These are phyloP conservation scores for Cyclophora punctaria DNA, from an alignment of 2,888 invertebrate species.

Conservation along the genomic window DNA sequence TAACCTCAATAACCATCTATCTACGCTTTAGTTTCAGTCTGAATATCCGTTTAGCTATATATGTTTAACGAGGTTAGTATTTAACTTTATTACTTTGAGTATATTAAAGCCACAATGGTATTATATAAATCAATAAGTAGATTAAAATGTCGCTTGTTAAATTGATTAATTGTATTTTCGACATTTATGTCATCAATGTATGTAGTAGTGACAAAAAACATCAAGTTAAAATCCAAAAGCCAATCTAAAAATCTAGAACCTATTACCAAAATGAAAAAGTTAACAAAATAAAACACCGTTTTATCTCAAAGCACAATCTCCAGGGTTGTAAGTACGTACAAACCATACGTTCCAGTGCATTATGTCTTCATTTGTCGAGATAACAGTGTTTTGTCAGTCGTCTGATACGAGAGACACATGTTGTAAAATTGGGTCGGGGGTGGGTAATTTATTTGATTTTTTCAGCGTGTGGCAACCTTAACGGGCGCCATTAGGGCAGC, in stretches of 20 bases:
- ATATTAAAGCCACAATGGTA: too few species aligned
- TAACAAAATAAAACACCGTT: neutral
- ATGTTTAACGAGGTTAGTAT: neutral
- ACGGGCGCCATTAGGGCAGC: constrained; percentile 64
- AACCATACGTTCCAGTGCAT: constrained; percentile 27
- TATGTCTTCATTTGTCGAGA: constrained; percentile 46
- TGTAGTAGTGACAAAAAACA: too few species aligned
- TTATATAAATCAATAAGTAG: too few species aligned
- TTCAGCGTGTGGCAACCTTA: constrained; percentile 50
- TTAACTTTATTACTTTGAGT: too few species aligned
- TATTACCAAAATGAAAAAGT: too few species aligned
- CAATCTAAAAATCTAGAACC: too few species aligned
- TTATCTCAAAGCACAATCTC: constrained; percentile 16
- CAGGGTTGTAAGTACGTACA: constrained; percentile 25
- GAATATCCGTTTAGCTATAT: neutral
- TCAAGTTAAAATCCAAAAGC: too few species aligned
- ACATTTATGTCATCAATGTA: too few species aligned
- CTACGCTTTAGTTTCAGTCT: neutral
- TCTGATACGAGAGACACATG: constrained; percentile 55
- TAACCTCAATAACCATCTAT: neutral
- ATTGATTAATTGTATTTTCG: too few species aligned
- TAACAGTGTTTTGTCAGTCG: constrained; percentile 54
- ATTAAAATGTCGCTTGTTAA: too few species aligned
- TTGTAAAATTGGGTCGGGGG: constrained; percentile 49
- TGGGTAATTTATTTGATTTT: constrained; percentile 64